Conservation (phyloP, 2,888 invertebrate genomes). For the Drosophila demipolita region DNA sequence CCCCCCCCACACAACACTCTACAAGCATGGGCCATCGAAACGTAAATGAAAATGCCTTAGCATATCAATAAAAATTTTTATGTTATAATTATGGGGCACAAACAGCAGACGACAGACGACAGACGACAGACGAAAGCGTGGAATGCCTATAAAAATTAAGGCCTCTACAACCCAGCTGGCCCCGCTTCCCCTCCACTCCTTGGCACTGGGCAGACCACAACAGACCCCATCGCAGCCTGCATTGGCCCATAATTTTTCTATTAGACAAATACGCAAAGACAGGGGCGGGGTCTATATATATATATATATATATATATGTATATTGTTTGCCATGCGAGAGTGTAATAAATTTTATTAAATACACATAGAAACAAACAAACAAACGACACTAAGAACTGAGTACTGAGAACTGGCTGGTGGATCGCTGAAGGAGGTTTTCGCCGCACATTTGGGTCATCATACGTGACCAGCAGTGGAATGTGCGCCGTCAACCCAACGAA, state of each 20-base stretch:
- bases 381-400: conserved; percentile 26
- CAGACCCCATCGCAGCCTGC: conserved; percentile 16
- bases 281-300: background rate
- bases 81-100: conserved; percentile 69
- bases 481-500: background rate
- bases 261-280: conserved; percentile 70
- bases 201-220: background rate
- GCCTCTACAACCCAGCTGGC: conserved; percentile 2
- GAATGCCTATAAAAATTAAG: conserved; percentile 63
- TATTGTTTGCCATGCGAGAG: conserved; percentile 63
- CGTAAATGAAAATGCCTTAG: conserved; percentile 61
- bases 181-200: background rate
- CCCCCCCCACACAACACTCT: too few species aligned
- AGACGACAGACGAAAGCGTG: conserved; percentile 16
- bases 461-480: conserved; percentile 75
- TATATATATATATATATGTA: background rate
- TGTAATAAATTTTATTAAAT: conserved; percentile 78
- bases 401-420: background rate
- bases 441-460: conserved; percentile 72
- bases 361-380: conserved; percentile 52
- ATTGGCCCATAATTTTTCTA: conserved; percentile 70
- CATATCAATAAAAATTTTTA: conserved; percentile 72
- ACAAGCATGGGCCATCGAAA: conserved; percentile 12
- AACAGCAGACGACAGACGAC: conserved; percentile 1
- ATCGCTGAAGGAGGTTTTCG: conserved; percentile 7